Conservation (phyloP, 2,113 vertebrate genomes). For the Propithecus coquereli region DNA sequence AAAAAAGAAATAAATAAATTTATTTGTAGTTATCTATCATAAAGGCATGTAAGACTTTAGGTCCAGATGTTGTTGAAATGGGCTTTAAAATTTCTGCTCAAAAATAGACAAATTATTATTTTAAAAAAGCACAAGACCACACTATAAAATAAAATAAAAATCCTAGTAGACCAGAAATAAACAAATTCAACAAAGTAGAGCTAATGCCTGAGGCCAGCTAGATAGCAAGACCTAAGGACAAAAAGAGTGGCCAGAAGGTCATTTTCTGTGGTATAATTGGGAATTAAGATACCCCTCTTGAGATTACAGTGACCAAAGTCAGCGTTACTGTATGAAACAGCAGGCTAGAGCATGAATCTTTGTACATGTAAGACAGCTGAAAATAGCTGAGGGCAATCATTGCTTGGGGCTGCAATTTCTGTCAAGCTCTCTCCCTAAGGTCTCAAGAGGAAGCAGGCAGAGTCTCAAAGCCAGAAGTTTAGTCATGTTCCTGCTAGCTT, state of each 20-base stretch:
- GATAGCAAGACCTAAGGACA: not conserved
- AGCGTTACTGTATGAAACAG: not conserved
- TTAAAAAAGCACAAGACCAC: not conserved
- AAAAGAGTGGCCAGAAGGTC: not conserved
- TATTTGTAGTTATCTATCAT: not conserved
- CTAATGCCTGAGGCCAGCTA: not conserved
- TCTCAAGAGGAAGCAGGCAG: not conserved
- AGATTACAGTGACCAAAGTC: not conserved
- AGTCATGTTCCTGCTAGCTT: not conserved
- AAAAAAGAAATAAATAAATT: not conserved
- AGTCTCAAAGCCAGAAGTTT: not conserved
- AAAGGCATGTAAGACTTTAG: not conserved
- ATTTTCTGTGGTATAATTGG: not conserved
- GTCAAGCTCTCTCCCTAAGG: not conserved
- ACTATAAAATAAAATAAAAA: not conserved
- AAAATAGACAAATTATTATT: not conserved
- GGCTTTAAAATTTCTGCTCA: not conserved
- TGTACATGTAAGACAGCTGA: not conserved
- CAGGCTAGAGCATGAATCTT: not conserved
- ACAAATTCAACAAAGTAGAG: not conserved
- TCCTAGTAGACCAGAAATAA: not conserved
- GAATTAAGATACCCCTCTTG: not conserved
- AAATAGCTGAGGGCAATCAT: not conserved
- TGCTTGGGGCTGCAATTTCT: not conserved
- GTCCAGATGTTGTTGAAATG: not conserved